These are phyloP conservation scores for Drosophila kuntzei DNA, from an alignment of 2,888 invertebrate species.

Conservation along the genomic window DNA sequence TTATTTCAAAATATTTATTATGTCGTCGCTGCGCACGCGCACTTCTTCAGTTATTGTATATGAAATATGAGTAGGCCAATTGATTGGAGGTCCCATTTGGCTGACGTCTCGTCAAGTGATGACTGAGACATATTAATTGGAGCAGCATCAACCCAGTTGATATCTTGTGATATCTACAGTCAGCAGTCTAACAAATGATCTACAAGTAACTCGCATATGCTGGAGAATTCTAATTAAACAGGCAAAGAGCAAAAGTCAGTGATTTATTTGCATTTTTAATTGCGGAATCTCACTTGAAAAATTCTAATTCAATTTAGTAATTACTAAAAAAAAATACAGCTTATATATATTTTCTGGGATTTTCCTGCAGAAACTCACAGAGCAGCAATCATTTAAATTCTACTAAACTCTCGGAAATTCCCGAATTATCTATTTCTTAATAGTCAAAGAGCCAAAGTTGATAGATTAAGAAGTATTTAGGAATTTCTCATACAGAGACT, in stretches of 20 bases:
- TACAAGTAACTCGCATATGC: not conserved
- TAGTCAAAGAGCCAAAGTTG: not conserved
- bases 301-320: not conserved
- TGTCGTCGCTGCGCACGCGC: slow-evolving; percentile 60
- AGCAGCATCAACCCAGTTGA: slow-evolving; percentile 29
- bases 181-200: not conserved
- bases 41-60: slow-evolving; percentile 13
- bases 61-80: slow-evolving; percentile 57
- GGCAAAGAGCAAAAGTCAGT: slow-evolving; percentile 12
- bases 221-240: slow-evolving; percentile 1
- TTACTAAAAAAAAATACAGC: not conserved
- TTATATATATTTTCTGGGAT: not conserved
- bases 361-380: not conserved
- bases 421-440: not conserved
- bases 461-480: not conserved
- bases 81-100: slow-evolving; percentile 43
- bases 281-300: not conserved
- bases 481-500: too few relatives aligned
- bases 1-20: slow-evolving; percentile 28
- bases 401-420: not conserved
- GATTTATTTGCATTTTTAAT: slow-evolving; percentile 8
- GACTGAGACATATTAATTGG: slow-evolving; percentile 24
- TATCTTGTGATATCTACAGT: slow-evolving; percentile 8
- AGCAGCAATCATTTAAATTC: not conserved
- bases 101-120: slow-evolving; percentile 29